Percentiles rank a stretch among this genome's conserved stretches.
phyloP scores from a whole-genome alignment of 2,113 vertebrate species.

The Elephas maximus region DNA sequence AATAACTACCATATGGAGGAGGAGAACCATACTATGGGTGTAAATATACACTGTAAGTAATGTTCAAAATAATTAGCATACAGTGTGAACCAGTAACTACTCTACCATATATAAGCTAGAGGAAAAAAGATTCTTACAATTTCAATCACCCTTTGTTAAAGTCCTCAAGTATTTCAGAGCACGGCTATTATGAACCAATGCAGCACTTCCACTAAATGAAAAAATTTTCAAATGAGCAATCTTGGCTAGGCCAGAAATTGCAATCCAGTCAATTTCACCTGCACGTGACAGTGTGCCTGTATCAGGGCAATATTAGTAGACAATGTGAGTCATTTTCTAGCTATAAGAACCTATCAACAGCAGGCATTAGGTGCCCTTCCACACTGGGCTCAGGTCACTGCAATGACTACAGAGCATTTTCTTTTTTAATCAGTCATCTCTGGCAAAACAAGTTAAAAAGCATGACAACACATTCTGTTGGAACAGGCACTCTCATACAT shows the following conservation, averaged over 20 bases:
- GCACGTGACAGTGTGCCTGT: conserved; percentile 20
- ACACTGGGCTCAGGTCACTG: not conserved
- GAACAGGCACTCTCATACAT: not conserved
- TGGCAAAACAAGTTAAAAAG: not conserved
- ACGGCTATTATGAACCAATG: conserved; percentile 29
- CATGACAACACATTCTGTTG: not conserved
- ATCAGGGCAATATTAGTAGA: conserved; percentile 2
- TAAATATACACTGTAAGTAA: not conserved
- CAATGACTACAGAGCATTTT: conserved; percentile 38
- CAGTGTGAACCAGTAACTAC: conserved; percentile 1
- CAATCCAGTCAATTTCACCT: conserved; percentile 48
- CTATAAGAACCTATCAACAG: conserved; percentile 4
- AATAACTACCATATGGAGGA: not conserved
- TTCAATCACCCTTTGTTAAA: conserved; percentile 58
- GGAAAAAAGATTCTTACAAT: conserved; percentile 46
- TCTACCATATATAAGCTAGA: not conserved
- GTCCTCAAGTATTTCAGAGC: conserved; percentile 41
- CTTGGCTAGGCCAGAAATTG: conserved; percentile 18
- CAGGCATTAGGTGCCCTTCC: conserved; percentile 7
- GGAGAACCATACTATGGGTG: not conserved
- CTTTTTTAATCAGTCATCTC: conserved; percentile 39
- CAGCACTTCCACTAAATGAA: conserved; percentile 50
- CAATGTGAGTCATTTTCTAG: conserved; percentile 46
- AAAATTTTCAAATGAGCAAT: conserved; percentile 36
- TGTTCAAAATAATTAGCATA: conserved; percentile 49